Evolutionary conservation across 2,113 vertebrate genomes (phyloP).

Genomic region (Lota lota): DNA sequence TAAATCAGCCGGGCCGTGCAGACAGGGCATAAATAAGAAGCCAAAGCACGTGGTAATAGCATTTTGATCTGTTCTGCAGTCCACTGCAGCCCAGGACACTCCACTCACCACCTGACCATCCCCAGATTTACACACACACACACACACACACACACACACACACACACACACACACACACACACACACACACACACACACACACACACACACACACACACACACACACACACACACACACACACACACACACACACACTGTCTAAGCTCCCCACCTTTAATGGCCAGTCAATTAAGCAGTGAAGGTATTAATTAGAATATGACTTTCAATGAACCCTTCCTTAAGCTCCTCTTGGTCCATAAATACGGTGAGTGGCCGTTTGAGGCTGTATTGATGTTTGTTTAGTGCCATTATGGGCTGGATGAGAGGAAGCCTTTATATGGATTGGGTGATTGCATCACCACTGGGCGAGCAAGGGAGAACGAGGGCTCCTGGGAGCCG

Average conservation of each 20-base stretch:
- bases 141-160: background rate
- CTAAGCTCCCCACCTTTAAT: constrained; percentile 67
- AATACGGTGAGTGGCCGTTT: constrained; percentile 17
- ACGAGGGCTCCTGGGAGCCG: constrained; percentile 56
- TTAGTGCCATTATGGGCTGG: constrained; percentile 71
- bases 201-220: too few relatives aligned
- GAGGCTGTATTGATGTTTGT: constrained; percentile 39
- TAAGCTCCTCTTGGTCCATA: constrained; percentile 72
- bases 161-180: background rate
- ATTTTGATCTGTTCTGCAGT: constrained; percentile 87
- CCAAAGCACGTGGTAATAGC: constrained; percentile 89
- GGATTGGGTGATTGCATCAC: constrained; percentile 78
- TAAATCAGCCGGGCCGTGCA: constrained; percentile 84
- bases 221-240: too few relatives aligned
- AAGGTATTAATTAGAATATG: constrained; percentile 80
- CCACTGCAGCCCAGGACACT: constrained; percentile 77
- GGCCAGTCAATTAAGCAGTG: constrained; percentile 69
- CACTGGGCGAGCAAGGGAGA: too few relatives aligned
- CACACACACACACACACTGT: background rate
- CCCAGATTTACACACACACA: constrained; percentile 71
- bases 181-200: too few relatives aligned
- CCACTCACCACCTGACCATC: constrained; percentile 65
- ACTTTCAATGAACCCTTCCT: constrained; percentile 82
- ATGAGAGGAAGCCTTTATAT: constrained; percentile 67
- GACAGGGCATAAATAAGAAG: constrained; percentile 94